Base-by-base conservation (phyloP, 2,888 invertebrate species). In the Physocephala rufipes region DNA sequence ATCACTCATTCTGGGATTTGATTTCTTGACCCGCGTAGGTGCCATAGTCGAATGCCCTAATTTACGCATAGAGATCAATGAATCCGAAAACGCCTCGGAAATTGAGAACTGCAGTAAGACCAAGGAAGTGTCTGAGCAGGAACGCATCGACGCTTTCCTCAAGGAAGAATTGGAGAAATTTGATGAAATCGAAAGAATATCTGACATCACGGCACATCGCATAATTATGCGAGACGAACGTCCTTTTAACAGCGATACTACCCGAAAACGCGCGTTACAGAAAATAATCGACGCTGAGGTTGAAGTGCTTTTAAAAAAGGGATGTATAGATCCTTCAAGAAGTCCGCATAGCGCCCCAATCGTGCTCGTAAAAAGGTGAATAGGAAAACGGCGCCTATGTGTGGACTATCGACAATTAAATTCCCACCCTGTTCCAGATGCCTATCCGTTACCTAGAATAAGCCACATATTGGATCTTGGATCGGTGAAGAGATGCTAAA, bases 221-320 rank as follows among this genome's bases (percentile, higher is more conserved):
- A 71, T 71, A 5, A 43, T 66, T 4, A 66, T 66, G 66, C 47
- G 26, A 7, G 71, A 71, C 24, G 71, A 70, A 2, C 15, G 69
- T 2, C 69, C 63, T 1, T 70, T 4, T 63, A 70, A 43, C 49
- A 66, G 21, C 53, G 53, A 1, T 71, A 69, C 15, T 65, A 64
- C n/a, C 73, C 74, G 2, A 49, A 59, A 13, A 76, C 72, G 73
- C 0, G 73, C 67, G 0, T 71, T 72, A 71, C 66, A 67, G 64
- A 30, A 26, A 2, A 28, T 70, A 0, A 71, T 72, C 1, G 69
- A 73, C 9, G 55, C 26, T 1, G 72, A 75, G 43, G n/a, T 75
- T 1, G 55, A 71, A 13, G 66, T 69, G 21, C 53, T 74, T 0
- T 5, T 71, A 2, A 24, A 7, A 1, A 62, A 68, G 9, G 69